Base-by-base conservation (phyloP, 2,113 vertebrate species). In the Dendropsophus ebraccatus region DNA sequence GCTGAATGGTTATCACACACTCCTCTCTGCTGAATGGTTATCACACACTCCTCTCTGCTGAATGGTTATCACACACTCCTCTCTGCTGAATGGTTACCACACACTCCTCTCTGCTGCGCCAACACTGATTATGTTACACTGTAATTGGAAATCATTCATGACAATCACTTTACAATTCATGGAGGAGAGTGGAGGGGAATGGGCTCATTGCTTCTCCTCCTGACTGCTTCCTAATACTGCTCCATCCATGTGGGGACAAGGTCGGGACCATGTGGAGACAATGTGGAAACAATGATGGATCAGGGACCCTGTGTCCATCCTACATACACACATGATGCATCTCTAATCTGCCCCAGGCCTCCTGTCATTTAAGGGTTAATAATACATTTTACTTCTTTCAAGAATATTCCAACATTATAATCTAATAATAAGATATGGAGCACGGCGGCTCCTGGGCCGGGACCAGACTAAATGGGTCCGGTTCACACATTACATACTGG, bases 141-240 rank as follows among this genome's bases (percentile, higher is more conserved):
- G 37, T 65, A 81, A 65, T 67, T 65, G 41, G 65, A 54, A 49
- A 19, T 9, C 81, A 35, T 70, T 52, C 54, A 49, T 69, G 60
- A 72, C n/a, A 52, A 47, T 70, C 52, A 65, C 28, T 19, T 70
- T 50, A 25, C 62, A 69, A 10, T 47, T 49, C 11, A 30, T 7
- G 74, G 49, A 7, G 47, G 49, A 35, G 17, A 56, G 50, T 16
- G 10, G 28, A 5, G 81, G 47, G 17, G 23, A 28, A 32, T 69
- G 41, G 35, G 54, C 32, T 70, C 23, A 70, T 82, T 30, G 70
- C 52, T 52, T 54, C 16, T 54, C 6, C 23, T 70, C 62, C 52
- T 50, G 32, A 70, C 17, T 32, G 21, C 13, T 50, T 11, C 23
- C 6, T 37, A 82, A 41, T 3, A 41, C n/a, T n/a, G n/a, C n/a